Conservation (phyloP, 92 coral and sea anemone species). For the Parazoanthus darwini region DNA sequence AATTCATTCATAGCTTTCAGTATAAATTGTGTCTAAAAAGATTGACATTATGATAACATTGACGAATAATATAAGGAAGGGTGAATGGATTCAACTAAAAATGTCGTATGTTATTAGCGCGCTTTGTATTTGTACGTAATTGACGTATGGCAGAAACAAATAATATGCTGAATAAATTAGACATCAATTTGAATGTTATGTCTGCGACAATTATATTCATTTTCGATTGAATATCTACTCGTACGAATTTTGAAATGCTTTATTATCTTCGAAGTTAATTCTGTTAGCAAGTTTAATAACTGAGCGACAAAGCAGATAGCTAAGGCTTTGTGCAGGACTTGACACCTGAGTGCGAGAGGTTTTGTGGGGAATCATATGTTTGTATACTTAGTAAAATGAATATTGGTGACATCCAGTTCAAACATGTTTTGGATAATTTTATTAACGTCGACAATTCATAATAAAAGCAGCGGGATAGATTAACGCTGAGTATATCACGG, state of each 20-base stretch:
- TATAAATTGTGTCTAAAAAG: too few relatives aligned
- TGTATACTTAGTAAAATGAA: neutral
- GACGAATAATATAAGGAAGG: neutral
- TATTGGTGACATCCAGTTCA: slow-evolving; percentile 7
- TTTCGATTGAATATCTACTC: neutral
- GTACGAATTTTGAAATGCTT: neutral
- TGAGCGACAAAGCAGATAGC: neutral
- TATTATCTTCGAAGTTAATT: neutral
- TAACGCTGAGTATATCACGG: neutral
- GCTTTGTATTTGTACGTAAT: neutral
- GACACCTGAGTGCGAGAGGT: neutral
- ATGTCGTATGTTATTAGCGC: neutral
- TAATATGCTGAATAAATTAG: neutral
- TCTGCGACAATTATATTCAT: neutral
- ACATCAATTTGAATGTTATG: neutral
- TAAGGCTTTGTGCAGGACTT: neutral
- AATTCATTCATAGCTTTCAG: neutral
- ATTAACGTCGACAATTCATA: slow-evolving; percentile 3
- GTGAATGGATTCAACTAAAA: neutral
- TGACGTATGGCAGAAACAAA: neutral
- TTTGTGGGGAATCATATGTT: neutral
- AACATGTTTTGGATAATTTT: slow-evolving; percentile 7
- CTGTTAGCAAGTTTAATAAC: neutral
- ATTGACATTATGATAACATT: neutral
- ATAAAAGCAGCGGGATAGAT: neutral